Evolutionary conservation across 2,797 vertebrate genomes (phyloP), one percentile per base, ranked within the genome.

Genomic region (Sebastes hubbsi): DNA sequence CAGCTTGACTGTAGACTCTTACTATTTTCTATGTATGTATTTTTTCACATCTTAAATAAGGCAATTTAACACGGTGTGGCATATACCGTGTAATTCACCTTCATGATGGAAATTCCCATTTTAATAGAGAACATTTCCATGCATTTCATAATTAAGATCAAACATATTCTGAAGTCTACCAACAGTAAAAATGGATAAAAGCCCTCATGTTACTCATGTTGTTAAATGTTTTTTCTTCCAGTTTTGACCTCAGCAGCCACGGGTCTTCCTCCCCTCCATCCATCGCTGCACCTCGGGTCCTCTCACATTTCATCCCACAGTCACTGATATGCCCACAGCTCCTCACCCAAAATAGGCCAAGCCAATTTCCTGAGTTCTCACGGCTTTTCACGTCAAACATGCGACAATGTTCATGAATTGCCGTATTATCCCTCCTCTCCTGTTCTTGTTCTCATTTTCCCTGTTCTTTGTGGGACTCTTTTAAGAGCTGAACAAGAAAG

Each of bases 241-340:
- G 42, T 76, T 83, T 77, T 85, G 78, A 88, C 77, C 84, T 87
- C 16, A 78, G 34, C 72, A 78, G 81, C 36, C 82, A 79, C 62
- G 67, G 72, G 61, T 80, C 75, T 42, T 34, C 78, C 74, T 67
- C 38, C 22, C 36, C 75, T 77, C 73, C 69, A 75, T 89, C 76
- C 66, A 52, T 63, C 1, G 42, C 80, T 54, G 74, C 65, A 82
- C 88, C 89, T 69, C 18, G 1, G 87, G 90, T 63, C 81, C 25
- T 92, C 91, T 95, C 89, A 55, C 14, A 30, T 95, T 93, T 93
- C 91, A 89, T 74, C 73, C 67, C 74, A 20, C 78, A 67, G 94
- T 85, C 85, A 93, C 81, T 61, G 92, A 95, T 95, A 95, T 86
- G 74, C 89, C 91, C 88, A 83, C 65, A 85, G 91, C 81, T 83